Percentiles rank a stretch among this genome's conserved stretches.
Conservation (phyloP, 2,888 invertebrate genomes). For the Coelopa pilipes region DNA sequence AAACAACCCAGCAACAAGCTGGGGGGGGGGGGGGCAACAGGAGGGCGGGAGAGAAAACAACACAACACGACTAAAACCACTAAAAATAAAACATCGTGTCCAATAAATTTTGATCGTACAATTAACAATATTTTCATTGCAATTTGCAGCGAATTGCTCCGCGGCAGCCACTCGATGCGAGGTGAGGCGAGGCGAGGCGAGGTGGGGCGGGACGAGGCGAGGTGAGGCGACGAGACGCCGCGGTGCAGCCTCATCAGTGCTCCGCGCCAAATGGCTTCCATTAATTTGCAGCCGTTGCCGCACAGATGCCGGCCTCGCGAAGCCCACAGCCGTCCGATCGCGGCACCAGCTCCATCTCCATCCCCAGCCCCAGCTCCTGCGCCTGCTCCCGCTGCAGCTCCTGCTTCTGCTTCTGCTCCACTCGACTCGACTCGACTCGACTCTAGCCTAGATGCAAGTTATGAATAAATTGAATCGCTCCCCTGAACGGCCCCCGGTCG, state of each 20-base stretch:
- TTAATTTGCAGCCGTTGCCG: constrained; percentile 35
- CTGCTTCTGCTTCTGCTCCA: neutral
- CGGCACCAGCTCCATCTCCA: neutral
- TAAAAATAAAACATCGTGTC: constrained; percentile 38
- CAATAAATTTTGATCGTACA: constrained; percentile 43
- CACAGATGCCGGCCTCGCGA: constrained; percentile 24
- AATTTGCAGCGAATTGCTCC: constrained; percentile 35
- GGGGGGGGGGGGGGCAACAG: constrained; percentile 15
- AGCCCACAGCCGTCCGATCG: neutral
- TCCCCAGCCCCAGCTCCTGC: neutral
- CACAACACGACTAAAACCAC: constrained; percentile 14
- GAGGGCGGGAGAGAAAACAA: constrained; percentile 3
- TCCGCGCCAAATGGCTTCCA: constrained; percentile 33
- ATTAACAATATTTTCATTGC: constrained; percentile 42
- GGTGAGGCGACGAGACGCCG: constrained; percentile 1
- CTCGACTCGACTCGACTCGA: too few relatives aligned
- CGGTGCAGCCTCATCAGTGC: constrained; percentile 30
- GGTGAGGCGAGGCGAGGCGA: constrained; percentile 20
- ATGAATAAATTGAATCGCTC: constrained; percentile 35
- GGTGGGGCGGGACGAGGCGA: constrained; percentile 18
- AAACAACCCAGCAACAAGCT: neutral
- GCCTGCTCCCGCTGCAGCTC: neutral
- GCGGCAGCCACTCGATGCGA: constrained; percentile 10
- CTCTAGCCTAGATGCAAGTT: constrained; percentile 33
- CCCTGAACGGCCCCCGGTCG: constrained; percentile 29